Base-by-base conservation (phyloP, 2,888 invertebrate genomes). In the Syrista parreyssii region DNA sequence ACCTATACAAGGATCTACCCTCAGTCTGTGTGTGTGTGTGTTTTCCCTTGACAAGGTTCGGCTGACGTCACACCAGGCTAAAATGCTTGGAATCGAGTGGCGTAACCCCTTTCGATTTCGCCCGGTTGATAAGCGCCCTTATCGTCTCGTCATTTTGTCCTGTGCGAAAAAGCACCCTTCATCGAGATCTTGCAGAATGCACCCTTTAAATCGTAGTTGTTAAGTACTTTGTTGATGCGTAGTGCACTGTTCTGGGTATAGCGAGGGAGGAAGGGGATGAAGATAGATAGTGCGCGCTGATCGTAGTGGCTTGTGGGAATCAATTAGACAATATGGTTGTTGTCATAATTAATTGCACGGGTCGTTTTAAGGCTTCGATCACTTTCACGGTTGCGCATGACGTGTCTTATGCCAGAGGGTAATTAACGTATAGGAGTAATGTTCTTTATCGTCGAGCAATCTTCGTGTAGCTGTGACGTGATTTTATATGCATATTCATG, bases 381-480 rank as follows among this genome's bases (percentile, higher is more conserved):
- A 23, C 23, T 55, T 55, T 55, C 40, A 23, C 23, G 23, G 23
- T 55, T 23, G 23, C 40, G 40, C 40, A 55, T 23, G 23, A 15
- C 15, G 23, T 55, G 23, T 55, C 40, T 9, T 55, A 1, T 23
- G 23, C 40, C 23, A 9, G 23, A 9, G 23, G 23, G 40, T 23
- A 55, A 23, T 55, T 23, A 55, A 55, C 40, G 40, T 23, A 23
- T 23, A 23, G 40, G 9, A 15, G 23, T 55, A 55, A 55, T 55
- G 23, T 6, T 72, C 78, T 89, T 88, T 91, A 91, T 90, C 91
- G 89, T 90, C 87, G 87, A 89, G 89, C 91, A 90, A 91, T 91
- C 91, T 89, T 89, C 89, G 88, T 90, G 89, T 90, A 91, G 91
- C 90, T 91, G 91, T 89, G 87, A 86, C 85, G 88, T 86, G 89